Evolutionary conservation across 2,113 vertebrate genomes (phyloP).

Genomic region (Ptyas mucosa): DNA sequence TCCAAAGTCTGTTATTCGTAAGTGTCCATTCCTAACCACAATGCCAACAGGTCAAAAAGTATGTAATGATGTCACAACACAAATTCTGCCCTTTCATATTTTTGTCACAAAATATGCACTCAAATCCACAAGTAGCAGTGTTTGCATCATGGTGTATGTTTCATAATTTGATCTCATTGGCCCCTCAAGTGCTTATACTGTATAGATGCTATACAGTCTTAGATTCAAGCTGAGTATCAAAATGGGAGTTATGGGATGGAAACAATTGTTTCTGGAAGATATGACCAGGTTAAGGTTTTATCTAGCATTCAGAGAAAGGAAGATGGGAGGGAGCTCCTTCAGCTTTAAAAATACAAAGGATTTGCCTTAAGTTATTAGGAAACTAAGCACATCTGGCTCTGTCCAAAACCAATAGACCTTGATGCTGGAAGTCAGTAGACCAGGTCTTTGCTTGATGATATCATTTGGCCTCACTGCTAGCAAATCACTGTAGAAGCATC

Average conservation of each 20-base stretch:
- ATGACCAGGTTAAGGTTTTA: neutral
- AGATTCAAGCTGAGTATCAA: neutral
- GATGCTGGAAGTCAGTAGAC: slow-evolving; percentile 63
- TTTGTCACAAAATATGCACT: neutral
- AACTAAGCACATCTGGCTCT: slow-evolving; percentile 52
- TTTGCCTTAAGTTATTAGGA: slow-evolving; percentile 51
- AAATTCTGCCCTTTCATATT: neutral
- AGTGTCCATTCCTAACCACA: neutral
- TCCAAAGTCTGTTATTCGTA: neutral
- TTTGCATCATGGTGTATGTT: neutral
- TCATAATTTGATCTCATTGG: neutral
- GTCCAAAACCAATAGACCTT: slow-evolving; percentile 66
- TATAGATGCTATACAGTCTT: neutral
- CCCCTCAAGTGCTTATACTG: neutral
- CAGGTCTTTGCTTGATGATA: slow-evolving; percentile 47
- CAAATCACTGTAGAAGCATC: slow-evolving; percentile 64
- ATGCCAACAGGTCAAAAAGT: neutral
- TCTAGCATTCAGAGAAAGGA: neutral
- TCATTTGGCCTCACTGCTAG: slow-evolving; percentile 66
- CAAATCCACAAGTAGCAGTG: neutral
- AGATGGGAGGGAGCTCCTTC: neutral
- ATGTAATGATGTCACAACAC: neutral
- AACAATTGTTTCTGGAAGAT: neutral
- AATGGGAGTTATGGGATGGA: neutral
- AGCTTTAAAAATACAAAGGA: slow-evolving; percentile 6